Evolutionary conservation across 2,113 vertebrate species (phyloP).

Genomic region (Tichodroma muraria): DNA sequence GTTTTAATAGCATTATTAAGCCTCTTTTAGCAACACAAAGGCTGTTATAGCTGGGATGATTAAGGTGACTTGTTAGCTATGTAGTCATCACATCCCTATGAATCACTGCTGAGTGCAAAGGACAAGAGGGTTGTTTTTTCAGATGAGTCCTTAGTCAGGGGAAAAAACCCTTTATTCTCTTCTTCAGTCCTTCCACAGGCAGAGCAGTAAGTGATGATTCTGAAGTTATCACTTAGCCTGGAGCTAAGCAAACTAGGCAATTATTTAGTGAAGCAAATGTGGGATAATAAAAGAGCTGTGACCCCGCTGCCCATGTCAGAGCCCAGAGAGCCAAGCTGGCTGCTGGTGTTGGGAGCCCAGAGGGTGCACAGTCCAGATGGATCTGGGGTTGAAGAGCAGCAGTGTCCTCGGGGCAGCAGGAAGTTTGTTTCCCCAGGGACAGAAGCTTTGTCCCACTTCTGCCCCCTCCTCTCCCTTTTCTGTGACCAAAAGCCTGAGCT

Average conservation of each 20-base stretch:
- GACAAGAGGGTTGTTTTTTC: not conserved
- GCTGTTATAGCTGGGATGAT: not conserved
- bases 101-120: not conserved
- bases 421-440: not conserved
- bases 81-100: not conserved
- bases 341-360: not conserved
- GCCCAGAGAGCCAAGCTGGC: not conserved
- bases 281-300: not conserved
- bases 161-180: not conserved
- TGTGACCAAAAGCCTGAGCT: not conserved
- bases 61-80: not conserved
- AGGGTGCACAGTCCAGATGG: not conserved
- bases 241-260: not conserved
- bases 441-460: not conserved
- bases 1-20: not conserved
- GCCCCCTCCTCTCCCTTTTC: not conserved
- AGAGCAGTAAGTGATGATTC: not conserved
- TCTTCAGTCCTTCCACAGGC: not conserved
- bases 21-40: not conserved
- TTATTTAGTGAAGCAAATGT: not conserved
- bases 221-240: not conserved
- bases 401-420: not conserved
- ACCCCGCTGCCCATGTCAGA: fast-evolving
- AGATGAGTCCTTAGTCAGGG: not conserved
- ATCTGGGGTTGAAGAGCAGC: not conserved